Base-by-base conservation (phyloP, 2,113 vertebrate species). In the Bambusicola thoracicus region DNA sequence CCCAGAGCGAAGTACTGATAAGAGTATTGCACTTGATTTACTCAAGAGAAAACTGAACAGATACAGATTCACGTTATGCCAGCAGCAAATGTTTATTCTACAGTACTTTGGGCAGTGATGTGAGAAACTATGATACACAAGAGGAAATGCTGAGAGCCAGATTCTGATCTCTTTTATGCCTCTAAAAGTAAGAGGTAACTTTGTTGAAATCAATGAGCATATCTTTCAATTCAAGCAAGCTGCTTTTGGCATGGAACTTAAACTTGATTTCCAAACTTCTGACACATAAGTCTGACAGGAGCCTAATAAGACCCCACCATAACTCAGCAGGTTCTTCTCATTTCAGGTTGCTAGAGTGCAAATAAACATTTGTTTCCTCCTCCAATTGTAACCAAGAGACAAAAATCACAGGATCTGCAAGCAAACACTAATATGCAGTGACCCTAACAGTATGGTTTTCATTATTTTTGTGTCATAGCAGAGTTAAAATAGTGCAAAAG, bases 111-210 rank as follows among this genome's bases (percentile, higher is more conserved):
- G 81, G 72, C 79, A 67, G 41, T 67, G 72, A 94, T 83, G 67
- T 92, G 94, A 89, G 85, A 92, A 92, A 74, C 19, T 22, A n/a
- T 25, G 68, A 74, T 95, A 74, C 22, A 13, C 10, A 82, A 91
- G 86, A 94, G 61, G 61, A 68, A 89, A 74, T 63, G 55, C 75
- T 67, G 55, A 89, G 13, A 87, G 27, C 19, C 41, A 63, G 55
- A 68, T 63, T 78, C 63, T 80, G 59, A 91, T 92, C 38, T n/a
- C 20, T 67, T 80, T 94, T 59, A 70, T 10, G 6, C 22, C 29
- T 41, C 11, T 87, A 59, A 77, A 63, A 92, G 10, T 29, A 63
- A 77, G 48, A 66, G 74, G 22, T 24, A 85, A 74, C 55, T 85
- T 63, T 40, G 41, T 63, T 77, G 75, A 91, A 85, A 74, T 93